These are phyloP conservation scores for Graptemys geographica DNA, from an alignment of 2,797 vertebrate genomes.

Conservation along the genomic window DNA sequence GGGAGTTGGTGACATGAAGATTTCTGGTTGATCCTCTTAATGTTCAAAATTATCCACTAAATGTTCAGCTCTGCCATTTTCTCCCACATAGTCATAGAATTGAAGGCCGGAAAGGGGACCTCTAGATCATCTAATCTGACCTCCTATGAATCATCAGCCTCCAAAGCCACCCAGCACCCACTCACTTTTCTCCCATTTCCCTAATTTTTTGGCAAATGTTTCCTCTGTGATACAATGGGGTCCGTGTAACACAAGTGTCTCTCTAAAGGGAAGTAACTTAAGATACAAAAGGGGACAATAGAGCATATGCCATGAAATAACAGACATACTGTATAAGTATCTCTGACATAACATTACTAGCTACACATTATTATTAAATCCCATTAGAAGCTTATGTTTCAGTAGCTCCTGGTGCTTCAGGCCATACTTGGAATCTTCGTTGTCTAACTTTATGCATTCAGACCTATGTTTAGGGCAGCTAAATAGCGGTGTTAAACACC, in stretches of 20 bases:
- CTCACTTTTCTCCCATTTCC: not conserved
- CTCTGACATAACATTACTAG: not conserved
- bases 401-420: not conserved
- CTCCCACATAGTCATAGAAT: not conserved
- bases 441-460: not conserved
- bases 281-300: too few species aligned
- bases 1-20: not conserved
- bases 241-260: not conserved
- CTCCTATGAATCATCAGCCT: too few species aligned
- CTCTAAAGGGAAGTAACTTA: not conserved
- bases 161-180: too few species aligned
- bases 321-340: not conserved
- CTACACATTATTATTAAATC: not conserved
- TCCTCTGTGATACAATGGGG: fast-evolving
- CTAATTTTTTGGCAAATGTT: not conserved
- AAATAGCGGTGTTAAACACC: slow-evolving; percentile 10
- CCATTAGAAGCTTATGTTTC: slow-evolving; percentile 15
- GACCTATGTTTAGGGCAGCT: slow-evolving; percentile 49
- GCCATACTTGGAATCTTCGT: slow-evolving; percentile 28
- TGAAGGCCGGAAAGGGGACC: too few species aligned
- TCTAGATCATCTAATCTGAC: too few species aligned
- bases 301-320: too few species aligned
- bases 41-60: not conserved
- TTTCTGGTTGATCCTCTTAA: not conserved
- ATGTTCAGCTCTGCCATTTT: not conserved